Evolutionary conservation across 2,113 vertebrate species (phyloP), one percentile per base, ranked within the genome.

Genomic region (Seriola dumerili): DNA sequence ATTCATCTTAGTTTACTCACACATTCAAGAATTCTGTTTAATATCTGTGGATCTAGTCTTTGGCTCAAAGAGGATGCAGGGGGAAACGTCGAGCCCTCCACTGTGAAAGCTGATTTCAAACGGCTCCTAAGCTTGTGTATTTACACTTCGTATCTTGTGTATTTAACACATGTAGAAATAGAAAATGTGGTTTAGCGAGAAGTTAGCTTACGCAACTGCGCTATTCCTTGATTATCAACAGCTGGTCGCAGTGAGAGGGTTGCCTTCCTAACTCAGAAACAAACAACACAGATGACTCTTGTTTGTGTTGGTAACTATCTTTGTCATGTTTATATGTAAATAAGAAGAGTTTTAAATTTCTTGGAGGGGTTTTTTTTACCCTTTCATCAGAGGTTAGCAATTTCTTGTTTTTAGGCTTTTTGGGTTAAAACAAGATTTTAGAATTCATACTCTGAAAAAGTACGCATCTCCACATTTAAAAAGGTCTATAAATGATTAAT

Each of bases 111-210:
- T 50, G 5, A 50, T 17, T 50, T 50, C 52, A 54, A 54, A 54
- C 52, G 8, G 52, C 50, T 66, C 42, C 7, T n/a, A 2, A 66
- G 42, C 42, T 64, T 21, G 0, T 17, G 0, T 14, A 48, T 72
- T 46, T 46, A 54, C 44, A 72, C 44, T 42, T 16, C 32, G 8
- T 55, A 34, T 54, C 34, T 42, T 63, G 34, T 72, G 52, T 58
- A 61, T 72, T 61, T 36, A 68, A 72, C 80, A 66, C 80, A 36
- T 61, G 71, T 66, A 72, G 59, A 84, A 73, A 73, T 78, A 78
- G 74, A 78, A 77, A 55, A 44, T 46, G 55, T 14, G 21, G 2
- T 34, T 46, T 34, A 36, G n/a, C 3, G 1, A 48, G 54, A 46
- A 58, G 62, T 42, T 17, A 54, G 10, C 21, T 62, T n/a, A 34